phyloP scores from a whole-genome alignment of 2,113 vertebrate species.

The Gobius niger region DNA sequence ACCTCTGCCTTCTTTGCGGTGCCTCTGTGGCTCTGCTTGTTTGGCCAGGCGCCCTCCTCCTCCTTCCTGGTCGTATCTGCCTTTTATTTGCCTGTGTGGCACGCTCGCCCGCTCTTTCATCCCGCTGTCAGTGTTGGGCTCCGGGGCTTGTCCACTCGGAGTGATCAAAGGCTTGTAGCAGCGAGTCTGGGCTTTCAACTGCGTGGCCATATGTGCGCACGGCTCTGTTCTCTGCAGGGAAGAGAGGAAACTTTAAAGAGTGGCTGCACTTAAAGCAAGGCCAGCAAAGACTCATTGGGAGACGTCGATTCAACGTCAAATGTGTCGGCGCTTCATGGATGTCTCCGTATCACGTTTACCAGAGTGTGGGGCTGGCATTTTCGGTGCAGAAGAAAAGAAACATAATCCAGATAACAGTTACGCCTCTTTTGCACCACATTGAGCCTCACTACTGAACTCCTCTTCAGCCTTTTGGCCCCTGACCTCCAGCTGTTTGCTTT shows the following conservation, averaged over 20 bases:
- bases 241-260: conserved; percentile 11
- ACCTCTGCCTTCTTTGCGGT: conserved; percentile 16
- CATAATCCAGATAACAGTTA: too few species aligned
- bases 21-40: conserved; percentile 30
- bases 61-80: conserved; percentile 25
- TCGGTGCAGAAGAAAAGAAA: too few species aligned
- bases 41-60: conserved; percentile 5
- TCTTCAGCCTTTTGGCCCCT: not conserved
- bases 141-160: conserved; percentile 14
- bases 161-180: conserved; percentile 59
- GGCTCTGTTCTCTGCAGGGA: conserved; percentile 29
- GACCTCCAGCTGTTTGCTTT: conserved; percentile 25
- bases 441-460: not conserved
- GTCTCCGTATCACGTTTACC: too few species aligned
- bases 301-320: not conserved
- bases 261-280: conserved; percentile 4
- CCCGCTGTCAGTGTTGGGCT: conserved; percentile 28
- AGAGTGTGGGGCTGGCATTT: too few species aligned
- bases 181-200: conserved; percentile 32
- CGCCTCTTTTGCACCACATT: too few species aligned
- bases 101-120: conserved; percentile 21
- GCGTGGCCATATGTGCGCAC: conserved; percentile 23
- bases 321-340: not conserved
- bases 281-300: not conserved
- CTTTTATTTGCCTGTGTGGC: conserved; percentile 38